A percentile compares a stretch with the other conserved stretches of the same genome.
phyloP scores from a whole-genome alignment of 1,140 invertebrate genomes.

The Steinernema feltiae region DNA sequence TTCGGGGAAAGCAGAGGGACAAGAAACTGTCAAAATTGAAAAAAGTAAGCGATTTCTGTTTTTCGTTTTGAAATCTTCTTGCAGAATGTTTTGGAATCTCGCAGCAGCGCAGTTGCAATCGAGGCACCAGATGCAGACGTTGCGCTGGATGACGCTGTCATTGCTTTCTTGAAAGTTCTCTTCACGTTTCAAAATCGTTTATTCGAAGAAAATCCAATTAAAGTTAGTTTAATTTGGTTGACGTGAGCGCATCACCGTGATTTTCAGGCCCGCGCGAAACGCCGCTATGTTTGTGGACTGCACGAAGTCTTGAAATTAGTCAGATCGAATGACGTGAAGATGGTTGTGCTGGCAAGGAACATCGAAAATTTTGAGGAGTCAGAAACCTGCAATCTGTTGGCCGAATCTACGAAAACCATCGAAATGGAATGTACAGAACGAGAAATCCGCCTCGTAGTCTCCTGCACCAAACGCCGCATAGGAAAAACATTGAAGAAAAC shows the following conservation, averaged over 20 bases:
- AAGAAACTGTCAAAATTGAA: not conserved
- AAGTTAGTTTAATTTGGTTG: not conserved
- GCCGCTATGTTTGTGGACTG: not conserved
- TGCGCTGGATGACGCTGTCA: not conserved
- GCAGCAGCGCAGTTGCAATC: not conserved
- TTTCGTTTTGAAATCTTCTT: not conserved
- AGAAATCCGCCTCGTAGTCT: not conserved
- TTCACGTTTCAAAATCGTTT: not conserved
- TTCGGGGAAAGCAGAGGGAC: not conserved
- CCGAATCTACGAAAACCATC: not conserved
- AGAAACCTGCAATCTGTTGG: not conserved
- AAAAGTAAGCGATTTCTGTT: not conserved
- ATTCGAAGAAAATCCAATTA: not conserved
- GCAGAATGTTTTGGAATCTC: not conserved
- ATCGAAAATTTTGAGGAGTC: not conserved
- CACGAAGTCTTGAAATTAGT: not conserved
- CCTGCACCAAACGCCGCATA: not conserved
- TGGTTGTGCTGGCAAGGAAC: not conserved
- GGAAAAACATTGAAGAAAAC: not conserved
- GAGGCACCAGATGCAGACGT: not conserved
- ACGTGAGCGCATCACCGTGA: not conserved
- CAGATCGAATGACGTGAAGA: not conserved
- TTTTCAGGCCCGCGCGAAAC: not conserved
- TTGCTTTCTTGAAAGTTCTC: not conserved
- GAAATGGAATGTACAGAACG: not conserved